A percentile compares a stretch with the other conserved stretches of the same genome.
phyloP scores from a whole-genome alignment of 2,113 vertebrate species.

The Peromyscus maniculatus region DNA sequence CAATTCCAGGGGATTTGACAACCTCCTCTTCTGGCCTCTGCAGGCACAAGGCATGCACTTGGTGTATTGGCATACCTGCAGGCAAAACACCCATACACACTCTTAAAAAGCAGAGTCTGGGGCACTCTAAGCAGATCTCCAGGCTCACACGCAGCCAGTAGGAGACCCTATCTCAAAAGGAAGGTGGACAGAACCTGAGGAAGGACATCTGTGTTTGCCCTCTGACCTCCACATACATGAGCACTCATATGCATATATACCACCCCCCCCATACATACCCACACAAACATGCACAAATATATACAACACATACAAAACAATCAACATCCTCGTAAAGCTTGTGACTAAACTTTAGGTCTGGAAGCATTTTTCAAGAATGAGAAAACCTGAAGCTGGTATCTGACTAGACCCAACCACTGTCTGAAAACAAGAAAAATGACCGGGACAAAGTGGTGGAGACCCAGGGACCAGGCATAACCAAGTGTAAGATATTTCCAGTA shows the following conservation, averaged over 20 bases:
- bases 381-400: not conserved
- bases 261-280: not conserved
- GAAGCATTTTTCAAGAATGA: conserved; percentile 43
- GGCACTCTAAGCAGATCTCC: not conserved
- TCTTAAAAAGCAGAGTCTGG: not conserved
- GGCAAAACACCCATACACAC: not conserved
- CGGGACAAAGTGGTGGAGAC: not conserved
- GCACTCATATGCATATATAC: not conserved
- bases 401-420: not conserved
- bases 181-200: not conserved
- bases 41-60: not conserved
- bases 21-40: not conserved
- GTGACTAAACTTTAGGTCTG: not conserved
- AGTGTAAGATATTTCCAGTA: not conserved
- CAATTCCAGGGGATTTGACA: not conserved
- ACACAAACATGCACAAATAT: not conserved
- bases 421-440: not conserved
- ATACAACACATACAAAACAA: too few relatives aligned
- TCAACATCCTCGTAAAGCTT: conserved; percentile 43
- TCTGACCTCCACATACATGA: not conserved
- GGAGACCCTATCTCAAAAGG: not conserved
- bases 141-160: not conserved
- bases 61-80: not conserved
- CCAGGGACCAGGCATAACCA: not conserved
- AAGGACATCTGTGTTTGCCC: not conserved